These are phyloP conservation scores for Nymphalis urticae DNA, from an alignment of 2,888 invertebrate species.

Conservation along the genomic window DNA sequence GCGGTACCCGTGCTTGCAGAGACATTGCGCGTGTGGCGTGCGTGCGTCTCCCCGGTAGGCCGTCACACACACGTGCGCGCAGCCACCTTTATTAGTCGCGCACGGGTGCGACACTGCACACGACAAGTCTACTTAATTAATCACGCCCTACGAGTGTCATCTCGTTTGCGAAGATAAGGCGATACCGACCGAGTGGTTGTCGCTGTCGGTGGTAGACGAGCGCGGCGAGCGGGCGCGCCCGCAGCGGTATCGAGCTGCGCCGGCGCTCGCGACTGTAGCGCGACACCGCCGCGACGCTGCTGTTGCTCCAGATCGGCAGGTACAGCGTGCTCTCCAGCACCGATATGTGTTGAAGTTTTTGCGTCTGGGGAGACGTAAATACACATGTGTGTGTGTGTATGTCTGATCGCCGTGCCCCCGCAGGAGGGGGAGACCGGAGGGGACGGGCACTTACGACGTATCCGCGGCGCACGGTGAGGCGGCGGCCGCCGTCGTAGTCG, in stretches of 20 bases:
- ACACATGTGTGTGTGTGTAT: background rate
- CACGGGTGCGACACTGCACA: constrained; percentile 84
- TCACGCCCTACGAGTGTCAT: too few relatives aligned
- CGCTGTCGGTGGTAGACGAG: constrained; percentile 88
- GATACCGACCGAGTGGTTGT: constrained; percentile 83
- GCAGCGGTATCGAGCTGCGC: constrained; percentile 36
- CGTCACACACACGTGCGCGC: constrained; percentile 89
- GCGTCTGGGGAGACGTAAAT: constrained; percentile 66
- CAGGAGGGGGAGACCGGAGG: background rate
- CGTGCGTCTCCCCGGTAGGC: constrained; percentile 67
- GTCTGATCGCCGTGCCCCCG: background rate
- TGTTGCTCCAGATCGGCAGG: constrained; percentile 87
- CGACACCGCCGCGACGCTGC: constrained; percentile 80
- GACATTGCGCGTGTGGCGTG: constrained; percentile 85
- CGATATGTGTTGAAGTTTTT: constrained; percentile 86
- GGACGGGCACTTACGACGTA: constrained; percentile 61
- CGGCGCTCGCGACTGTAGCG: constrained; percentile 42
- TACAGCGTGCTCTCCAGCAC: constrained; percentile 88
- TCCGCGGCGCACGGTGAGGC: constrained; percentile 82
- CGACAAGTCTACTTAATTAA: background rate
- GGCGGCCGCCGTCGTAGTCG: constrained; percentile 87
- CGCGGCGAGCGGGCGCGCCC: constrained; percentile 81
- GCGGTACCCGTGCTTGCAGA: constrained; percentile 87
- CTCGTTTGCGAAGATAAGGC: too few relatives aligned
- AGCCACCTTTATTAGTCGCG: constrained; percentile 84